Conservation (phyloP, 2,888 invertebrate species). For the Drosophila bunnanda region DNA sequence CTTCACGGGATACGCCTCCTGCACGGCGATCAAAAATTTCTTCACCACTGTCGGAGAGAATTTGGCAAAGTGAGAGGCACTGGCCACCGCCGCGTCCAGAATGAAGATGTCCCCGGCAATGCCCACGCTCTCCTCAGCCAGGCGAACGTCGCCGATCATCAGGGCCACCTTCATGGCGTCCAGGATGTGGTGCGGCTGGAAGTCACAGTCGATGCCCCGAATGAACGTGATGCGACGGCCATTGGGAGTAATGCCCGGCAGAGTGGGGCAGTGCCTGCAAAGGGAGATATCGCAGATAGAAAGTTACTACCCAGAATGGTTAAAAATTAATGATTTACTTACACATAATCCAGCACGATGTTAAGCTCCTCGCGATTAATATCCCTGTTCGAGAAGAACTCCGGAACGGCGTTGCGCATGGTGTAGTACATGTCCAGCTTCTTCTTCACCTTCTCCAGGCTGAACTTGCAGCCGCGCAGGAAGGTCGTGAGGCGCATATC, state of each 20-base stretch:
- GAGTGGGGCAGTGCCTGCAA: constrained; percentile 90
- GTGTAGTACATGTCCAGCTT: constrained; percentile 96
- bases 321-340: constrained; percentile 82
- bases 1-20: constrained; percentile 95
- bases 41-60: constrained; percentile 92
- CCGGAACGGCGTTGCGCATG: constrained; percentile 92
- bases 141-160: constrained; percentile 93
- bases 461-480: constrained; percentile 94
- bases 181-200: constrained; percentile 89
- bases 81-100: constrained; percentile 91
- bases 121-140: constrained; percentile 91
- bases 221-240: constrained; percentile 91
- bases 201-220: constrained; percentile 89
- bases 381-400: constrained; percentile 92
- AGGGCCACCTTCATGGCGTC: constrained; percentile 93
- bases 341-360: constrained; percentile 89
- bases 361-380: constrained; percentile 90
- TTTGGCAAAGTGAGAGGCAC: constrained; percentile 92
- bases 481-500: constrained; percentile 92
- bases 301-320: background rate
- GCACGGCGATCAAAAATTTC: constrained; percentile 93
- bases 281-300: background rate
- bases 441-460: constrained; percentile 92
- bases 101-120: constrained; percentile 94
- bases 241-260: constrained; percentile 92